These are phyloP conservation scores for Scartelaos histophorus DNA, from an alignment of 2,113 vertebrate species.

Conservation along the genomic window DNA sequence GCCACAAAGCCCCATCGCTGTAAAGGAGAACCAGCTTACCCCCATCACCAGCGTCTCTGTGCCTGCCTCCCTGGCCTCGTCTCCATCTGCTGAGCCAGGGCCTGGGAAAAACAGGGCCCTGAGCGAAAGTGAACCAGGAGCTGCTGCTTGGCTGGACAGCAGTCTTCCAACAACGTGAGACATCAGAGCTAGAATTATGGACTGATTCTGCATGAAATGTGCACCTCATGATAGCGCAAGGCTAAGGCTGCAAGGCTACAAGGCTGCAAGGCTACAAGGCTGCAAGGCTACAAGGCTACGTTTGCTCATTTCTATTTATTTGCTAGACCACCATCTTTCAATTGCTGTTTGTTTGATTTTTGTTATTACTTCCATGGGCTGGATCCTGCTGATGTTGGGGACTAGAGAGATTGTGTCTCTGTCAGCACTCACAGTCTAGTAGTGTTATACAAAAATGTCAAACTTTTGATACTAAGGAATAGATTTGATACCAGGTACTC, in stretches of 20 bases:
- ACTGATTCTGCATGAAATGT: conserved; percentile 51
- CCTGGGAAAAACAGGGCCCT: conserved; percentile 55
- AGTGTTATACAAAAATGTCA: too few species aligned
- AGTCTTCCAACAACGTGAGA: conserved; percentile 77
- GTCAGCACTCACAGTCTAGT: background rate
- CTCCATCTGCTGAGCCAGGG: conserved; percentile 44
- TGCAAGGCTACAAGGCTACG: conserved; percentile 41
- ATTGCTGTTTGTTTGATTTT: background rate
- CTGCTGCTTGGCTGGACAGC: conserved; percentile 68
- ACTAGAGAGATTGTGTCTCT: background rate
- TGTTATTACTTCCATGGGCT: background rate
- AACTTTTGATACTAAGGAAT: too few species aligned
- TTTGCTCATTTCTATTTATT: background rate
- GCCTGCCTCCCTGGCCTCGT: conserved; percentile 61
- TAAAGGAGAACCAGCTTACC: conserved; percentile 68
- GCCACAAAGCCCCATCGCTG: conserved; percentile 50
- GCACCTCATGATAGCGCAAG: conserved; percentile 1
- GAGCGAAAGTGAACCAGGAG: conserved; percentile 51
- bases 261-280: conserved; percentile 43
- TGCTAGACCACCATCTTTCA: background rate
- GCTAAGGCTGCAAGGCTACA: conserved; percentile 41
- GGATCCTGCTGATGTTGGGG: background rate
- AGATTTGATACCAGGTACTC: too few species aligned
- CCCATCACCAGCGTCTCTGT: conserved; percentile 73
- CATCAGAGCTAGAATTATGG: conserved; percentile 36